Evolutionary conservation across 2,888 invertebrate genomes (phyloP).

Genomic region (Cephonodes hylas): DNA sequence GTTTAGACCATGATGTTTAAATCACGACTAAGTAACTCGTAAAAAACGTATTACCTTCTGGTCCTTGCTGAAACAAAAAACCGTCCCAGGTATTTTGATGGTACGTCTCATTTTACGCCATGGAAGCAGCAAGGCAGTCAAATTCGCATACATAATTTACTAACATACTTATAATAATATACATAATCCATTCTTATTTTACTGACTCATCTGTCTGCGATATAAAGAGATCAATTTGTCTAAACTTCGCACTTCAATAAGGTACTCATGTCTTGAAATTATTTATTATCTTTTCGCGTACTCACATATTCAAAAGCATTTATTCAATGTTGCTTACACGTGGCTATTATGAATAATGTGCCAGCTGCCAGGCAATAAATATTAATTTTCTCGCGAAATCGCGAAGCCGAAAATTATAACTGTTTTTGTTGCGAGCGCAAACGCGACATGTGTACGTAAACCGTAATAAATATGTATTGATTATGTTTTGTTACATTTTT

Average conservation of each 20-base stretch:
- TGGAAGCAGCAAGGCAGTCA: too few relatives aligned
- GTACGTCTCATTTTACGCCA: too few relatives aligned
- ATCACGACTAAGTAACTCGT: too few relatives aligned
- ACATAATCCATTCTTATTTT: background rate
- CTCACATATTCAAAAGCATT: background rate
- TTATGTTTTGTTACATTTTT: background rate
- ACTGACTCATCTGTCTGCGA: background rate
- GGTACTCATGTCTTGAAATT: background rate
- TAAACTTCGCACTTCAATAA: background rate
- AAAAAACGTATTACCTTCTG: too few relatives aligned
- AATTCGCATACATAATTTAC: too few relatives aligned
- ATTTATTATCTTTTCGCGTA: background rate
- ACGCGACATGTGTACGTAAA: background rate
- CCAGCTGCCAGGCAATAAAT: slow-evolving; percentile 10
- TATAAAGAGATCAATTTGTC: background rate
- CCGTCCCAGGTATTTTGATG: too few relatives aligned
- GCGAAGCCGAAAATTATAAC: slow-evolving; percentile 1
- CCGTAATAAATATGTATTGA: background rate
- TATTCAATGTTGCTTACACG: slow-evolving; percentile 9
- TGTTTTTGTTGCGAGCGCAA: slow-evolving; percentile 6
- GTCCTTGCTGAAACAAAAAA: too few relatives aligned
- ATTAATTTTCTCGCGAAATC: slow-evolving; percentile 12
- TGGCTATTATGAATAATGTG: slow-evolving; percentile 10
- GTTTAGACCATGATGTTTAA: too few relatives aligned
- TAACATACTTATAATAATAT: background rate